Evolutionary conservation across 2,888 invertebrate genomes (phyloP).

Genomic region (Erebia aethiops): DNA sequence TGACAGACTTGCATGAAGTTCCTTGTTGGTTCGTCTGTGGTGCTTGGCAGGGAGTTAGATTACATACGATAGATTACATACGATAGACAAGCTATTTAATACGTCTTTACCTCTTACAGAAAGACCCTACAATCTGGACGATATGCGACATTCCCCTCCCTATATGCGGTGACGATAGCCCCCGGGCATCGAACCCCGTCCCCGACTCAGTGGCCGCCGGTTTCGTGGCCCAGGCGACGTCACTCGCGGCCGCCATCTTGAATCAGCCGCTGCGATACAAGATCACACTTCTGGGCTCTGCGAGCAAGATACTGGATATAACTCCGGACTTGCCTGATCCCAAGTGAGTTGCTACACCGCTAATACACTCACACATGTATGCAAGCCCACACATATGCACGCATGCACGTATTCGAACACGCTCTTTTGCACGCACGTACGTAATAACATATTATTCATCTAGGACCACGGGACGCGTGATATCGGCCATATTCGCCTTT

Average conservation of each 20-base stretch:
- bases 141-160: constrained; percentile 65
- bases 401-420: too few relatives aligned
- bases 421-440: too few relatives aligned
- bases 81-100: too few relatives aligned
- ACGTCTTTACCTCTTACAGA: constrained; percentile 46
- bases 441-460: too few relatives aligned
- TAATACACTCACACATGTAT: neutral
- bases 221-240: constrained; percentile 91
- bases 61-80: too few relatives aligned
- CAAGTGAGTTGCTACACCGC: constrained; percentile 53
- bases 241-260: constrained; percentile 91
- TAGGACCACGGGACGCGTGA: too few relatives aligned
- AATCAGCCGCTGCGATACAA: constrained; percentile 94
- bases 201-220: constrained; percentile 94
- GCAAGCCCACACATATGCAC: constrained; percentile 29
- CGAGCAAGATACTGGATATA: constrained; percentile 91
- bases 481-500: too few relatives aligned
- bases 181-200: constrained; percentile 66
- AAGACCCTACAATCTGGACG: constrained; percentile 60
- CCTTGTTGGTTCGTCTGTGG: too few relatives aligned
- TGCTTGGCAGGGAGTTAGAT: too few relatives aligned
- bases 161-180: constrained; percentile 64
- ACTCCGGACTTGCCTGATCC: constrained; percentile 79
- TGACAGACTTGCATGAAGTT: too few relatives aligned
- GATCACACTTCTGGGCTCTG: constrained; percentile 90